These are phyloP conservation scores for Alectura lathami DNA, from an alignment of 2,113 vertebrate species.

Conservation along the genomic window DNA sequence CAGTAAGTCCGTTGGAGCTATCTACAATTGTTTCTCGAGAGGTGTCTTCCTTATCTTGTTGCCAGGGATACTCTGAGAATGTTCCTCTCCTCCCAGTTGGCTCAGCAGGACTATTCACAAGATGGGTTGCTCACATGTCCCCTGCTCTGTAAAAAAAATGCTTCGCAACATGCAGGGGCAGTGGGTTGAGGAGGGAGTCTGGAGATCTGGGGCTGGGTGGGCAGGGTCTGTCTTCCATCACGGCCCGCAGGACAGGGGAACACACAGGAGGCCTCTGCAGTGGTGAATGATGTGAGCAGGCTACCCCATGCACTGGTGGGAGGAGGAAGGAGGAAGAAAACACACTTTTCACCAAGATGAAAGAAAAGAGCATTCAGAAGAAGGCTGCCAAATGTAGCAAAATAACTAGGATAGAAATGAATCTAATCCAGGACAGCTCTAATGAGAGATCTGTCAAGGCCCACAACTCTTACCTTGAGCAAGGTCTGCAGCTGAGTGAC, in stretches of 20 bases:
- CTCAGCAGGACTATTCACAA: no score
- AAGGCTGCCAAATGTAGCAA: background rate
- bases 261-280: background rate
- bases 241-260: background rate
- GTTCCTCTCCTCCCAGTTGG: no score
- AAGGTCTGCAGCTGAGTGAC: background rate
- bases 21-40: no score
- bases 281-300: background rate
- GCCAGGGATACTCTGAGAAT: no score
- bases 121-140: no score
- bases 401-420: background rate
- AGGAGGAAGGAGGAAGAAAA: background rate
- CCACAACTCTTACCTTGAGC: background rate
- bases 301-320: rapidly evolving
- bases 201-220: background rate
- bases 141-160: no score
- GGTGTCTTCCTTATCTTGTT: no score
- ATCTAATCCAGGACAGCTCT: background rate
- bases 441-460: background rate
- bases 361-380: background rate
- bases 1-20: no score
- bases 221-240: background rate
- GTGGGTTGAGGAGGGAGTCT: background rate
- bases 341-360: background rate
- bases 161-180: background rate